Conservation (phyloP, 1,140 invertebrate species). For the Aporrectodea caliginosa region DNA sequence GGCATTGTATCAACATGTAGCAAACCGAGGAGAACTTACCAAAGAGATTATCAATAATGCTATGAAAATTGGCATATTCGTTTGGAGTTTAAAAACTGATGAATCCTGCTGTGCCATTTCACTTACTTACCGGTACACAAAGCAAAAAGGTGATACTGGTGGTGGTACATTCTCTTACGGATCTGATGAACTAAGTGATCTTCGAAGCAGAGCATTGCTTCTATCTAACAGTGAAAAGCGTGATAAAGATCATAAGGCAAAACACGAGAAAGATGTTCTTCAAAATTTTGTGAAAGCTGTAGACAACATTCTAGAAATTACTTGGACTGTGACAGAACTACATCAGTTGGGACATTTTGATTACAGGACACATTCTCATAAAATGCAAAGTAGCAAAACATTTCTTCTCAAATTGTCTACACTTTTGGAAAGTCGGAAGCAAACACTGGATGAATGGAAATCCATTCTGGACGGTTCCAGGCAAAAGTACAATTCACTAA, state of each 20-base stretch:
- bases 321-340: conserved; percentile 22
- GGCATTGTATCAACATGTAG: conserved; percentile 38
- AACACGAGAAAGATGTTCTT: conserved; percentile 5
- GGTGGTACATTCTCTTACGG: conserved; percentile 4
- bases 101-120: conserved; percentile 27
- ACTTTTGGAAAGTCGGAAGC: not conserved
- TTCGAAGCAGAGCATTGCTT: conserved; percentile 38
- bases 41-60: conserved; percentile 38
- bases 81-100: conserved; percentile 24
- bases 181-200: conserved; percentile 34
- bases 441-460: not conserved
- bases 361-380: conserved; percentile 11
- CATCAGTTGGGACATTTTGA: conserved; percentile 35
- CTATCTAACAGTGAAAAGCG: conserved; percentile 35
- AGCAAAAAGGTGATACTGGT: conserved; percentile 27
- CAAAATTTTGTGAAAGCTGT: conserved; percentile 33
- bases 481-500: not conserved
- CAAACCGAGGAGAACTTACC: conserved; percentile 40
- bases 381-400: not conserved
- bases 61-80: conserved; percentile 32
- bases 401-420: not conserved
- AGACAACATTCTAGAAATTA: conserved; percentile 34
- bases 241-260: conserved; percentile 22
- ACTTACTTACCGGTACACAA: conserved; percentile 5
- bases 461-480: not conserved